phyloP scores from a whole-genome alignment of 2,888 invertebrate species.

The Chrysomela aeneicollis region DNA sequence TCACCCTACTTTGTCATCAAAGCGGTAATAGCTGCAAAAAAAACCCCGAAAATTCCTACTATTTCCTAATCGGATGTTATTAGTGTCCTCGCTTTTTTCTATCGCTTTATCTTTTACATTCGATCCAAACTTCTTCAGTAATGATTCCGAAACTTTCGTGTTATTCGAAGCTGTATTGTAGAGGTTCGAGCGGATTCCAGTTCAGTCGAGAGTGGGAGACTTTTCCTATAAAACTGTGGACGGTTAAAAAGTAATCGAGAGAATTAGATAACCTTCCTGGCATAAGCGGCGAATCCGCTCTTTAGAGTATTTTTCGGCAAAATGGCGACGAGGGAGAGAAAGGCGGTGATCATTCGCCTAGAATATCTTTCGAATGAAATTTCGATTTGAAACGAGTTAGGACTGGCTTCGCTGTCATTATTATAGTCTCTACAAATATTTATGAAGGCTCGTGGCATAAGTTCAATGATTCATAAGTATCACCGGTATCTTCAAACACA shows the following conservation, averaged over 20 bases:
- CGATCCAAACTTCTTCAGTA: neutral
- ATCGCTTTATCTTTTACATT: neutral
- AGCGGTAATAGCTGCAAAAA: too few relatives aligned
- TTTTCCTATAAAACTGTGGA: conserved; percentile 13
- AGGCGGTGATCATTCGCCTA: neutral
- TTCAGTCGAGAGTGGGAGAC: conserved; percentile 17
- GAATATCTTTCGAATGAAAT: neutral
- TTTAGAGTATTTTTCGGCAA: conserved; percentile 3
- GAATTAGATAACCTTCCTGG: conserved; percentile 18
- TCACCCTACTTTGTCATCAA: too few relatives aligned
- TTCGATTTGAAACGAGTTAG: neutral
- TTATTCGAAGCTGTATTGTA: neutral
- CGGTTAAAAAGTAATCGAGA: conserved; percentile 19
- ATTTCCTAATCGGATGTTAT: too few relatives aligned
- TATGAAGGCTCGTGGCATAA: too few relatives aligned
- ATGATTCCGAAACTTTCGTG: neutral
- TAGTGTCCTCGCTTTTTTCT: too few relatives aligned
- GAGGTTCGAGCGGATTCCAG: conserved; percentile 15
- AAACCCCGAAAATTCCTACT: too few relatives aligned
- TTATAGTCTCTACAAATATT: too few relatives aligned
- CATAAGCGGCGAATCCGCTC: neutral
- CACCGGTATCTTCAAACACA: too few relatives aligned
- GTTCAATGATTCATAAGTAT: too few relatives aligned
- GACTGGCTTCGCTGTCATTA: neutral
- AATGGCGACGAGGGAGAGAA: neutral